Evolutionary conservation across 1,140 invertebrate species (phyloP), one percentile per base, ranked within the genome.

Genomic region (Riptortus pedestris): DNA sequence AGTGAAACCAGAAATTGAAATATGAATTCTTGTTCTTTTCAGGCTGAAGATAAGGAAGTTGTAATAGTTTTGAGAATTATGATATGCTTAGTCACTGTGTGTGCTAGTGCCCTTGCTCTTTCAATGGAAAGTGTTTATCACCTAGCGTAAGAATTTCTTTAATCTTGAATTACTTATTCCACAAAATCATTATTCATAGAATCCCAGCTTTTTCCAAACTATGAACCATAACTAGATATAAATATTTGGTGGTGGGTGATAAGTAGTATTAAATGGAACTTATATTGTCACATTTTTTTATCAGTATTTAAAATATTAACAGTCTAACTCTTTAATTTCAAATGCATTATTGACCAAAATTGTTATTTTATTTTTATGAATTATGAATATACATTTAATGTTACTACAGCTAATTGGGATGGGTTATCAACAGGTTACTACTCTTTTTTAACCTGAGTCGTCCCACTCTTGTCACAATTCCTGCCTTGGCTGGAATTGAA

Each of bases 51-150:
- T 70, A 77, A 76, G 60, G 88, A 91, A 76, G 79, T 91, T 24
- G 77, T 88, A 38, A 85, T 84, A 80, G 84, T 89, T 45, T 84
- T 91, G 77, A 75, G 86, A 69, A 74, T 83, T 18, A 78, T 83
- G 16, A 84, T 91, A 43, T 77, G 88, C 63, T 75, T 84, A 5
- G 80, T 90, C 18, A 84, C 86, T 20, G 73, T 79, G 57, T 69
- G 89, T 66, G 85, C 86, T 1, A 84, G 85, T 12, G 73, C 79
- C 5, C 83, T 90, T 76, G 88, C 86, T 18, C 78, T 91, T 11
- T 83, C 79, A 9, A 83, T 90, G 66, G 79, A 80, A 64, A 86
- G 85, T 65, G 86, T 91, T 71, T 90, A 90, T 73, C 85, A 84
- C 66, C 77, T 91, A 31, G 90, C 87, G 86, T 82, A 75, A 80